Conservation (phyloP, 1,140 invertebrate genomes). For the Neoseiulus cucumeris region DNA sequence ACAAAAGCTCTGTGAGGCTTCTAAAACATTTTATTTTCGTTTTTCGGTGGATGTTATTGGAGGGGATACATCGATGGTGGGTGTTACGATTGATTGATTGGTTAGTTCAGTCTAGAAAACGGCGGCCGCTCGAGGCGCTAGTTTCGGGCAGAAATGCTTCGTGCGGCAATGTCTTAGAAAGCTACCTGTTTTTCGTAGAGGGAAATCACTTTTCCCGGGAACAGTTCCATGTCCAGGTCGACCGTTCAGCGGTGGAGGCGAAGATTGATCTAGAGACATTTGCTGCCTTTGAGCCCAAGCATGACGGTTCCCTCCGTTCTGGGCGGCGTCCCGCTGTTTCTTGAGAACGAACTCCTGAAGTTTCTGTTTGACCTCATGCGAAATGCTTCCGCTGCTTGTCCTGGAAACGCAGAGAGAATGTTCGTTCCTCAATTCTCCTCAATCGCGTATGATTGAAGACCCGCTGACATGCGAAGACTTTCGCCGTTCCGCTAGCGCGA, state of each 20-base stretch:
- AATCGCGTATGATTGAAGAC: no score
- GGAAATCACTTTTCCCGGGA: conserved; percentile 45
- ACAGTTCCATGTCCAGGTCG: neutral
- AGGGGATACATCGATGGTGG: neutral
- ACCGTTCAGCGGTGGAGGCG: conserved; percentile 6
- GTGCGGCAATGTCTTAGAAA: conserved; percentile 16
- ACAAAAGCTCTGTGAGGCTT: no score
- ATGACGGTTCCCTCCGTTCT: neutral
- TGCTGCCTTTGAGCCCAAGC: neutral
- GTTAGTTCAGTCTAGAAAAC: neutral
- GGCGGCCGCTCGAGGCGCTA: neutral
- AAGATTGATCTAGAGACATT: conserved; percentile 6
- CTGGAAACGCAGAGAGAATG: neutral
- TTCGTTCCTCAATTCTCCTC: no score
- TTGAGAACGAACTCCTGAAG: conserved; percentile 76
- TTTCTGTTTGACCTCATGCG: conserved; percentile 83
- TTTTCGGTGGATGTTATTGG: no score
- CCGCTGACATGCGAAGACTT: no score
- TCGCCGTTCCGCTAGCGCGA: no score
- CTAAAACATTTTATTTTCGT: no score
- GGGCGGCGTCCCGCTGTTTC: conserved; percentile 53
- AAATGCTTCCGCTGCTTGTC: conserved; percentile 51
- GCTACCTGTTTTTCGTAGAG: conserved; percentile 77
- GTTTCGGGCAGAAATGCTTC: no score
- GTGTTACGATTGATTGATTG: neutral